Evolutionary conservation across 2,888 invertebrate species (phyloP).

Genomic region (Apamea sordens): DNA sequence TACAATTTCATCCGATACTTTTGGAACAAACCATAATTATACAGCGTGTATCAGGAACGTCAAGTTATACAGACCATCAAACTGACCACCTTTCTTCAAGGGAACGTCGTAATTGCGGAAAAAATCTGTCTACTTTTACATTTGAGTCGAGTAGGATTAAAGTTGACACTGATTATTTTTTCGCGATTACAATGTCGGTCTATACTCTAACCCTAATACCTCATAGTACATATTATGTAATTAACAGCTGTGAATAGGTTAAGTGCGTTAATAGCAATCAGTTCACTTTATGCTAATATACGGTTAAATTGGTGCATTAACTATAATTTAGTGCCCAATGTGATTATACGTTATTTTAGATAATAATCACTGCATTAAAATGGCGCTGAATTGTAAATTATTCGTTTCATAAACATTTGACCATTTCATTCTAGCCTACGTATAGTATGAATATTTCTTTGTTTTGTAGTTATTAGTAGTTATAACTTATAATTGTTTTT

Average conservation of each 20-base stretch:
- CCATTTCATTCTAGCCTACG: neutral
- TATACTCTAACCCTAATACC: neutral
- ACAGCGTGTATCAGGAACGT: neutral
- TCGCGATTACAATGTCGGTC: no score
- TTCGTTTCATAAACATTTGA: constrained; percentile 6
- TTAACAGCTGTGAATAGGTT: constrained; percentile 28
- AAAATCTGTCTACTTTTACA: neutral
- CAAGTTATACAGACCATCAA: neutral
- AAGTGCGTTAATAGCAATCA: constrained; percentile 26
- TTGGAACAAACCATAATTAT: no score
- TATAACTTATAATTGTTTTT: no score
- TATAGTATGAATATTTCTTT: neutral
- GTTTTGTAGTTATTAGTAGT: neutral
- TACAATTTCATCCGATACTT: no score
- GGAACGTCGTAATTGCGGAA: neutral
- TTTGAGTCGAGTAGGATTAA: no score
- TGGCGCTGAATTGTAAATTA: constrained; percentile 8
- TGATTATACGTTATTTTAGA: constrained; percentile 7
- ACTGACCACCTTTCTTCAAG: neutral
- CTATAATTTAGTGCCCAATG: constrained; percentile 8
- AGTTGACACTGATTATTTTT: no score
- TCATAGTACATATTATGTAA: neutral
- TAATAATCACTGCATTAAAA: constrained; percentile 20
- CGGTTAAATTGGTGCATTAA: constrained; percentile 13
- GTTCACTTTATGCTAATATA: constrained; percentile 28